Percentiles rank a stretch among this genome's conserved stretches.
Evolutionary conservation across 1,140 invertebrate species (phyloP).

Genomic region (Polypedilum vanderplanki): DNA sequence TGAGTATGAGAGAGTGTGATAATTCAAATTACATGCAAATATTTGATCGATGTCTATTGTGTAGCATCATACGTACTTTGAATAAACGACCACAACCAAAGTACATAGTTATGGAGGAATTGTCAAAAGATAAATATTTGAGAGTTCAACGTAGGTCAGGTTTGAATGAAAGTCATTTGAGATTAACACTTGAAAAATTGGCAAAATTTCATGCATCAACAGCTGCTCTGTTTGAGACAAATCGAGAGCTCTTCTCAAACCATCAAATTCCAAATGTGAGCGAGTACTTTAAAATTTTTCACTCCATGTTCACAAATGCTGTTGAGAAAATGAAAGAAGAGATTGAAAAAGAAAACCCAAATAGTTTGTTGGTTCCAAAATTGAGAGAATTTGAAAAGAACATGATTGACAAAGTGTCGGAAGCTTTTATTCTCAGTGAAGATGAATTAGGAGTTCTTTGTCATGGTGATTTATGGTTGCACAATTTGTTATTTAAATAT

Average conservation of each 20-base stretch:
- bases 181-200: slow-evolving; percentile 42
- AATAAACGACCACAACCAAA: slow-evolving; percentile 16
- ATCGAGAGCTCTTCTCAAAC: slow-evolving; percentile 33
- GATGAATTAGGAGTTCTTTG: slow-evolving; percentile 52
- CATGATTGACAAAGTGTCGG: slow-evolving; percentile 36
- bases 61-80: not conserved
- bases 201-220: slow-evolving; percentile 50
- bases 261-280: slow-evolving; percentile 31
- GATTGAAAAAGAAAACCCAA: slow-evolving; percentile 34
- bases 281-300: slow-evolving; percentile 31
- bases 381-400: slow-evolving; percentile 38
- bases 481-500: slow-evolving; percentile 60
- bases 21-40: not conserved
- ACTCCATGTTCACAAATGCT: slow-evolving; percentile 31
- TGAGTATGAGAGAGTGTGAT: not conserved
- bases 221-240: slow-evolving; percentile 46
- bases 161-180: not conserved
- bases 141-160: not conserved
- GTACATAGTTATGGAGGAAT: not conserved
- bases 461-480: slow-evolving; percentile 60
- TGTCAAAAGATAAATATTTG: not conserved
- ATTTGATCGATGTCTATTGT: not conserved
- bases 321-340: slow-evolving; percentile 34
- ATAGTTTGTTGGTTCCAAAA: slow-evolving; percentile 43
- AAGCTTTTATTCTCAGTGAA: slow-evolving; percentile 36